Conservation (phyloP, 2,888 invertebrate species). For the Phyllotreta striolata region DNA sequence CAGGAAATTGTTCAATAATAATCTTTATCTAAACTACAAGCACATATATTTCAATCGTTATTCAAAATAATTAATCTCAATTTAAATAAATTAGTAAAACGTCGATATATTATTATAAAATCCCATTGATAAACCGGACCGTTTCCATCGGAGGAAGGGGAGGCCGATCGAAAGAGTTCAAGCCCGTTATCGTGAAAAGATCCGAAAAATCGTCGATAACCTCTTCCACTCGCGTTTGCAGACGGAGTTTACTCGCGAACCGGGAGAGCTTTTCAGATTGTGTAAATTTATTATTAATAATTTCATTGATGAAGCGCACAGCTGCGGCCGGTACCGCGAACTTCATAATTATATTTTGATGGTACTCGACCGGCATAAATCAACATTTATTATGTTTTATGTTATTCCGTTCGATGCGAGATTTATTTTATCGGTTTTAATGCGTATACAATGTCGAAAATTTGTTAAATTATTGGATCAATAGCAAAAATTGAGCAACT, state of each 20-base stretch:
- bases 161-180: slow-evolving; percentile 9
- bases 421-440: slow-evolving; percentile 3
- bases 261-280: slow-evolving; percentile 13
- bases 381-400: slow-evolving; percentile 8
- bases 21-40: slow-evolving; percentile 23
- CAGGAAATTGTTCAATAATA: slow-evolving; percentile 47
- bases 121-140: slow-evolving; percentile 20
- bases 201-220: slow-evolving; percentile 17
- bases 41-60: slow-evolving; percentile 24
- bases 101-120: slow-evolving; percentile 20
- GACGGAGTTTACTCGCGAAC: slow-evolving; percentile 9
- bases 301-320: slow-evolving; percentile 14
- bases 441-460: no score
- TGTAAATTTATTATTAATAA: slow-evolving; percentile 14
- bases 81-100: slow-evolving; percentile 29
- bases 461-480: no score
- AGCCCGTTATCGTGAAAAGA: slow-evolving; percentile 6
- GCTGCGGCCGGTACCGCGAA: slow-evolving; percentile 11
- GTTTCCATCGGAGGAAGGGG: slow-evolving; percentile 13
- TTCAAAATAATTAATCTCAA: slow-evolving; percentile 31
- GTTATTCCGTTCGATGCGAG: not conserved
- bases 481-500: no score
- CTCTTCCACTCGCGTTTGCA: slow-evolving; percentile 3
- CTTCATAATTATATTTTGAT: slow-evolving; percentile 14
- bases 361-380: slow-evolving; percentile 15